Percentiles rank a stretch among this genome's conserved stretches.
Evolutionary conservation across 1,140 invertebrate species (phyloP).

Genomic region (Proales similis): DNA sequence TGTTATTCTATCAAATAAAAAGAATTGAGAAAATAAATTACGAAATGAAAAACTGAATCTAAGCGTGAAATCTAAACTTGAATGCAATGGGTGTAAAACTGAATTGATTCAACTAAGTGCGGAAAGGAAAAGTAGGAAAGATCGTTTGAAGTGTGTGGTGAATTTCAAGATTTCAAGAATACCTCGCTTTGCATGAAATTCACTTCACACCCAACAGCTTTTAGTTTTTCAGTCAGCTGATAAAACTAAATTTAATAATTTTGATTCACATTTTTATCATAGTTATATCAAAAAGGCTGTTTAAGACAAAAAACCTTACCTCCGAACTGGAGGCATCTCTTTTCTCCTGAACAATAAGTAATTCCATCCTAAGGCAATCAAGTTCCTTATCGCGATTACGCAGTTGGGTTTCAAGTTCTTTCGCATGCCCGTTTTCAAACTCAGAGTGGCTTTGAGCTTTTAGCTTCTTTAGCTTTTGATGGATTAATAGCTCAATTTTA

Average conservation of each 20-base stretch:
- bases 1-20: conserved; percentile 21
- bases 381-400: too few relatives aligned
- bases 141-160: neutral
- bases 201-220: conserved; percentile 9
- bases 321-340: conserved; percentile 45
- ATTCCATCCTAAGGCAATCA: conserved; percentile 46
- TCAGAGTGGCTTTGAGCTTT: too few relatives aligned
- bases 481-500: too few relatives aligned
- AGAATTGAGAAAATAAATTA: neutral
- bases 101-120: neutral
- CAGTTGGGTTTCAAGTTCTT: too few relatives aligned
- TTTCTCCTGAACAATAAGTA: conserved; percentile 48
- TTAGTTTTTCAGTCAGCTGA: neutral
- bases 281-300: neutral
- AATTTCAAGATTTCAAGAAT: neutral
- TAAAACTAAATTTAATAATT: conserved; percentile 17
- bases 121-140: neutral
- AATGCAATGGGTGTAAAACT: neutral
- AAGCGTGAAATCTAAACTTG: neutral
- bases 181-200: conserved; percentile 32
- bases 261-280: neutral
- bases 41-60: neutral
- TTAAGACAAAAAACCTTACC: conserved; percentile 40
- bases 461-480: too few relatives aligned
- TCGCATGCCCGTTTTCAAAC: too few relatives aligned